phyloP scores from a whole-genome alignment of 2,888 invertebrate species.

The Sturmia bella region DNA sequence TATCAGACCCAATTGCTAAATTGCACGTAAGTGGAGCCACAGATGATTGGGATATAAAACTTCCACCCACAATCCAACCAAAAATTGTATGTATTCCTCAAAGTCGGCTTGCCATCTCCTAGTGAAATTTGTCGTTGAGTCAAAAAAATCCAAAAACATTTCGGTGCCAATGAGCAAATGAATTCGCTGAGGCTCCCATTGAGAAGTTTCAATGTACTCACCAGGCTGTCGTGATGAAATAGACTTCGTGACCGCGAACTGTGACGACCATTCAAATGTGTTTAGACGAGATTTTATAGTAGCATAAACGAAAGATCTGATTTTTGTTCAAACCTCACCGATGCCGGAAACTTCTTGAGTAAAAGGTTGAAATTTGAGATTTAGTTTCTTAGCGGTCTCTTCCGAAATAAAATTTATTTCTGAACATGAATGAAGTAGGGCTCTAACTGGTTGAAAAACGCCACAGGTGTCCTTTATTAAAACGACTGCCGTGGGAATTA shows the following conservation, averaged over 20 bases:
- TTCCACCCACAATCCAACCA: constrained; percentile 33
- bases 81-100: constrained; percentile 51
- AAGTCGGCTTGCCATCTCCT: constrained; percentile 29
- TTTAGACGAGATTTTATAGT: constrained; percentile 50
- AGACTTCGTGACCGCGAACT: constrained; percentile 41
- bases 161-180: constrained; percentile 55
- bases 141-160: constrained; percentile 53
- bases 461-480: no score
- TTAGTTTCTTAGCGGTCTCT: constrained; percentile 56
- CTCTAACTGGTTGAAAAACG: constrained; percentile 39
- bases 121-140: constrained; percentile 46
- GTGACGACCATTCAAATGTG: constrained; percentile 43
- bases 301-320: constrained; percentile 29
- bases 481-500: no score
- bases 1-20: not conserved
- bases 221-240: constrained; percentile 48
- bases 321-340: constrained; percentile 47
- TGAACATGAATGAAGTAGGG: constrained; percentile 43
- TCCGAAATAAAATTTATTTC: constrained; percentile 51
- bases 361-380: constrained; percentile 15
- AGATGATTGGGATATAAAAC: not conserved
- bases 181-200: constrained; percentile 42
- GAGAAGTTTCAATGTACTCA: constrained; percentile 18
- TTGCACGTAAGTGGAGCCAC: not conserved
- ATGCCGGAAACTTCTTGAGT: constrained; percentile 52